Conservation (phyloP, 2,797 vertebrate genomes). For the Lateolabrax maculatus region DNA sequence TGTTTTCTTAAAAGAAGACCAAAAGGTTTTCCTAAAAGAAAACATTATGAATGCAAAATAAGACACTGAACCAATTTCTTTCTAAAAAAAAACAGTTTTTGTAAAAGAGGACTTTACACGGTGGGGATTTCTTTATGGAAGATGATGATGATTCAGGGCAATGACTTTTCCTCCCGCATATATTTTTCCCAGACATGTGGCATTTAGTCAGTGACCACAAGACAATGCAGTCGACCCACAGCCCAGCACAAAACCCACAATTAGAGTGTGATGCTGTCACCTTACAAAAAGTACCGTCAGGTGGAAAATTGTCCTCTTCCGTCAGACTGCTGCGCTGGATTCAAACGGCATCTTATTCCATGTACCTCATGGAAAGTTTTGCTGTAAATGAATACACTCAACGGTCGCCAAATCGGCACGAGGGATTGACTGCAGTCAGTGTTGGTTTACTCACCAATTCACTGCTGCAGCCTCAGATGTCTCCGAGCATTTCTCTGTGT, state of each 20-base stretch:
- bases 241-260: neutral
- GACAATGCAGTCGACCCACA: neutral
- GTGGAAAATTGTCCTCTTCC: neutral
- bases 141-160: constrained; percentile 41
- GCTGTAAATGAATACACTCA: constrained; percentile 30
- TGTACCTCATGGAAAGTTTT: constrained; percentile 40
- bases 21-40: neutral
- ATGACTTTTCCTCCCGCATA: constrained; percentile 39
- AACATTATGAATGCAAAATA: neutral
- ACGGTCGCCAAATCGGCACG: constrained; percentile 28
- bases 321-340: neutral
- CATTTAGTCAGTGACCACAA: constrained; percentile 51
- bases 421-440: constrained; percentile 2
- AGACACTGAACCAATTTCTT: neutral
- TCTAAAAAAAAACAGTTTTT: neutral
- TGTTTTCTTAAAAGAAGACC: constrained; percentile 9
- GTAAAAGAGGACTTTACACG: neutral
- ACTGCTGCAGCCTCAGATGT: constrained; percentile 33
- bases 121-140: constrained; percentile 21
- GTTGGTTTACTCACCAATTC: constrained; percentile 37
- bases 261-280: neutral
- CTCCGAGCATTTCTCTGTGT: constrained; percentile 18
- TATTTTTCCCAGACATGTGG: constrained; percentile 38
- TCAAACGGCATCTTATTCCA: neutral
- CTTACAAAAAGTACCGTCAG: neutral